A percentile compares a stretch with the other conserved stretches of the same genome.
These are phyloP conservation scores for Fistularia tabacaria DNA, from an alignment of 2,797 vertebrate genomes.

Conservation along the genomic window DNA sequence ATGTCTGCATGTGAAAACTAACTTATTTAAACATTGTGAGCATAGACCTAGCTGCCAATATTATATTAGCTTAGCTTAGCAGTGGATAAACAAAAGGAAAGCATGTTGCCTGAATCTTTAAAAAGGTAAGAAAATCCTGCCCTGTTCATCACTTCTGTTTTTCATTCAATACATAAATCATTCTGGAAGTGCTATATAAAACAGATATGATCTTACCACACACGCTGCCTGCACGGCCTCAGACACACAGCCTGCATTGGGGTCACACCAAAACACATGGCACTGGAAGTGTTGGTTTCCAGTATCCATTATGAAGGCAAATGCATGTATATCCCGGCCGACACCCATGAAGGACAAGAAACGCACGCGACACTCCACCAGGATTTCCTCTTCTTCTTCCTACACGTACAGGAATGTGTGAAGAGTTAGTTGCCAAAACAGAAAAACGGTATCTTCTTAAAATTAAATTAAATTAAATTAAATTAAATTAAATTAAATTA, in stretches of 20 bases:
- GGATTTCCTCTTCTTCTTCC: conserved; percentile 87
- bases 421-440: background rate
- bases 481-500: too few relatives aligned
- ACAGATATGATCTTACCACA: conserved; percentile 79
- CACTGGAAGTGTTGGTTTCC: conserved; percentile 96
- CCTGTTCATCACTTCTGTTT: too few relatives aligned
- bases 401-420: conserved; percentile 12
- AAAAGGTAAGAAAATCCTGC: too few relatives aligned
- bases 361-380: conserved; percentile 94
- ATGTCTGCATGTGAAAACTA: too few relatives aligned
- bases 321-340: conserved; percentile 89
- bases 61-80: too few relatives aligned
- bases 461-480: too few relatives aligned
- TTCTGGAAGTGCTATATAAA: too few relatives aligned
- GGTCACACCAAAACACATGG: conserved; percentile 96
- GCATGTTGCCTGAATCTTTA: too few relatives aligned
- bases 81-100: too few relatives aligned
- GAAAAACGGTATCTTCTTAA: background rate
- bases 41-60: too few relatives aligned
- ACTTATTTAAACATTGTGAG: too few relatives aligned
- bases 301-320: conserved; percentile 97
- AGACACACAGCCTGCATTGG: conserved; percentile 89
- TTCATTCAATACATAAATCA: too few relatives aligned
- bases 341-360: conserved; percentile 98
- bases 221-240: conserved; percentile 97